Evolutionary conservation across 2,797 vertebrate species (phyloP).

Genomic region (Gobio occitaniae): DNA sequence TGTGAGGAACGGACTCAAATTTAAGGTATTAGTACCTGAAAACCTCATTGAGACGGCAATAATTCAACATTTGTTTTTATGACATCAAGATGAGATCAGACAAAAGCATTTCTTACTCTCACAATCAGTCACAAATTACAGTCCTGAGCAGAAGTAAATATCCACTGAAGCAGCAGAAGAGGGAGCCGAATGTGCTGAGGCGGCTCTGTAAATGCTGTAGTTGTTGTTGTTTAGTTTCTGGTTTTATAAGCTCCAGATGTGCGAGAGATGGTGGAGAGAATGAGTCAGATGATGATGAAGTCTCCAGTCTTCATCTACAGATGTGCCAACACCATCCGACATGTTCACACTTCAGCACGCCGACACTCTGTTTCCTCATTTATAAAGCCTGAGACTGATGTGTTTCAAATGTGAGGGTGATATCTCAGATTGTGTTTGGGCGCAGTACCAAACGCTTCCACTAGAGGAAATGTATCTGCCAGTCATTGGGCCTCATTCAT

Average conservation of each 20-base stretch:
- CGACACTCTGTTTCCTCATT: not conserved
- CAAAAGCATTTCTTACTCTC: not conserved
- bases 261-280: constrained; percentile 46
- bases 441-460: too few relatives aligned
- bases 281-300: constrained; percentile 54
- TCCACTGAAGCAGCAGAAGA: not conserved
- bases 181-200: not conserved
- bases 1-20: not conserved
- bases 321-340: constrained; percentile 35
- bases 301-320: constrained; percentile 2
- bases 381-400: not conserved
- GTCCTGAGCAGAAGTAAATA: not conserved
- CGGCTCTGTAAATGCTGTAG: constrained; percentile 27
- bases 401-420: too few relatives aligned
- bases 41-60: not conserved
- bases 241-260: constrained; percentile 59
- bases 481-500: too few relatives aligned
- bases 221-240: constrained; percentile 27
- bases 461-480: too few relatives aligned
- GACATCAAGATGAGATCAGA: not conserved
- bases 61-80: not conserved
- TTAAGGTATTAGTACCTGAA: not conserved
- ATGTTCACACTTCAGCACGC: constrained; percentile 44
- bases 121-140: not conserved
- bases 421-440: too few relatives aligned